phyloP scores from a whole-genome alignment of 1,140 invertebrate species.

The Pseudoatta argentina region DNA sequence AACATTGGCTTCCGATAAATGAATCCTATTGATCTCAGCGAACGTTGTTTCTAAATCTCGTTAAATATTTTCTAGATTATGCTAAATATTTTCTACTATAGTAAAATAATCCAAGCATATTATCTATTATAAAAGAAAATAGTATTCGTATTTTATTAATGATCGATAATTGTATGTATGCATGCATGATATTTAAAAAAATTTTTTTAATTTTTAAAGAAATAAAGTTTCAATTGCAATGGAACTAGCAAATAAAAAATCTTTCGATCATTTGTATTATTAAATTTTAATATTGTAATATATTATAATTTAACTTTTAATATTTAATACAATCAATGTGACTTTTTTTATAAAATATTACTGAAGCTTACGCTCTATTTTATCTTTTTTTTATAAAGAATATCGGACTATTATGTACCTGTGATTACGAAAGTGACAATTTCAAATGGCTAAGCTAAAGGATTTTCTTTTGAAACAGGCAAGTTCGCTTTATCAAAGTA shows the following conservation, averaged over 20 bases:
- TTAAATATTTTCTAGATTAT: too few species aligned
- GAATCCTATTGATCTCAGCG: background rate
- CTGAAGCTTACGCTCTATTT: background rate
- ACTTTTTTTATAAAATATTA: background rate
- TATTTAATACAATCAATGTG: constrained; percentile 6
- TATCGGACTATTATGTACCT: background rate
- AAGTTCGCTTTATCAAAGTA: constrained; percentile 33
- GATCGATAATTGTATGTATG: background rate
- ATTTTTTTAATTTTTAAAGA: background rate
- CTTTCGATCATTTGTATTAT: background rate
- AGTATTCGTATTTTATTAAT: background rate
- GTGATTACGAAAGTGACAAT: background rate
- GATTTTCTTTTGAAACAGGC: constrained; percentile 38
- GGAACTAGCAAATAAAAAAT: background rate
- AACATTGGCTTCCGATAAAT: background rate
- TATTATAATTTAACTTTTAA: constrained; percentile 11
- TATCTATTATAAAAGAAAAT: background rate
- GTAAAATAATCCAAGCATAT: background rate
- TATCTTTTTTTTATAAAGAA: background rate
- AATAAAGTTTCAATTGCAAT: background rate
- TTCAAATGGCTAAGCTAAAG: constrained; percentile 25
- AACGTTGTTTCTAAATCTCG: background rate
- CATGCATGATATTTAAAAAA: background rate
- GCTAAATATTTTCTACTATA: background rate
- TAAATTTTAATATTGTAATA: background rate